Percentiles rank a stretch among this genome's conserved stretches.
Conservation (phyloP, 2,113 vertebrate species). For the Suncus etruscus region DNA sequence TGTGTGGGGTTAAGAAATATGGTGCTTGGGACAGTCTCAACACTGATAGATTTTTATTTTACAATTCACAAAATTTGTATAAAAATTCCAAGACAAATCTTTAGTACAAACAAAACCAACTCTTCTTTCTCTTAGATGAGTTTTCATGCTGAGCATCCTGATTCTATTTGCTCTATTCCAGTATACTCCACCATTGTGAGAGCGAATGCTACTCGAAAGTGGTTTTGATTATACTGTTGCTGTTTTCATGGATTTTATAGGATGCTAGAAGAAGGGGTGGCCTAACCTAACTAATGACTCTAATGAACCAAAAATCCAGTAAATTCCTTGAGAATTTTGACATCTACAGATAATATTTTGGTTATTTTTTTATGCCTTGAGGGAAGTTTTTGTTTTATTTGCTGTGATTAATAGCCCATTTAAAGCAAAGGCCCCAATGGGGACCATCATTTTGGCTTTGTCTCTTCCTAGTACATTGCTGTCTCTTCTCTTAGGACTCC, state of each 20-base stretch:
- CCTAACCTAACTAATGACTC: slow-evolving; percentile 45
- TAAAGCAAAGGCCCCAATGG: slow-evolving; percentile 29
- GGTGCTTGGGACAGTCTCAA: no score
- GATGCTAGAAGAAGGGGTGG: background rate
- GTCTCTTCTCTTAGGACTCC: background rate
- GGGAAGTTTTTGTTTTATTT: slow-evolving; percentile 65
- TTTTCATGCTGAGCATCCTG: background rate
- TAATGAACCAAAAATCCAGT: background rate
- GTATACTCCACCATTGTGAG: background rate
- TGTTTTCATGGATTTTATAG: no score
- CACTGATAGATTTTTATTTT: no score
- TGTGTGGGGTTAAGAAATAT: no score
- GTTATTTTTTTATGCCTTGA: slow-evolving; percentile 39
- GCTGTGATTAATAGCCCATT: slow-evolving; percentile 48
- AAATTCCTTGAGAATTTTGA: slow-evolving; percentile 47
- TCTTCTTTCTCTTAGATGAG: background rate
- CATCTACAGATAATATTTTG: slow-evolving; percentile 32
- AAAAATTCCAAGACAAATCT: background rate
- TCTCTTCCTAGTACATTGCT: slow-evolving; percentile 36
- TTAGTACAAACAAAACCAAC: background rate
- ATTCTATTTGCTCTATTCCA: background rate
- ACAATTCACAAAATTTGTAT: background rate
- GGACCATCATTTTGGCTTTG: background rate
- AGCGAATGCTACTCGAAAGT: background rate
- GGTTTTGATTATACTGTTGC: no score